Base-by-base conservation (phyloP, 2,797 vertebrate species). In the Buceros bicornis region DNA sequence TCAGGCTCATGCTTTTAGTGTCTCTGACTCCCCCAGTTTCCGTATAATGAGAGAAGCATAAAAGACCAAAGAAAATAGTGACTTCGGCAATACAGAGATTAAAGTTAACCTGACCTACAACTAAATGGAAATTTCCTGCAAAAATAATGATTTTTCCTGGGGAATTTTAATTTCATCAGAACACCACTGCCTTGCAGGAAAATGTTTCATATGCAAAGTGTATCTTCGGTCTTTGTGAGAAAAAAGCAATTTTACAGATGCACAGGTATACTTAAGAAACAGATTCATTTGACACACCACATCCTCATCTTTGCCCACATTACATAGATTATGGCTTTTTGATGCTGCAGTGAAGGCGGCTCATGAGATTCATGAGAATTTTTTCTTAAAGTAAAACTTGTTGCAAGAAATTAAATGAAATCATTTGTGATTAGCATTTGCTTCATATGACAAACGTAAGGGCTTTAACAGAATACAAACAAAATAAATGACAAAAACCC, bases 101-200 rank as follows among this genome's bases (percentile, higher is more conserved):
- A 45, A 91, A 62, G 43, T 1, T 76, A 26, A 69, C 64, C 58
- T 84, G 62, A 84, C 26, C 40, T 69, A 89, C 35, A 87, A 65
- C 10, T 37, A 89, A 79, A 70, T 29, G 37, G 43, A 93, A 82
- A 87, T 66, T 85, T 91, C 22, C 48, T 80, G 58, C 11, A 92
- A 84, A 89, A 95, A 14, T 3, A 31, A 65, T 33, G 33, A 33
- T 61, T 82, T 92, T 90, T 80, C 56, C 31, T 40, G 10, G 2
- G 17, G 48, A 85, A 69, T 82, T 66, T 81, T 84, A 69, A 82
- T 84, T 90, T 82, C 58, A 56, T 26, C 51, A 77, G 76, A 96
- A 77, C 33, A 74, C 4, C n/a, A 37, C 29, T 70, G 47, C 48
- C 66, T 73, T 67, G 17, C 24, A 85, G 31, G 47, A 73, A 85